Percentiles rank a stretch among this genome's conserved stretches.
Evolutionary conservation across 64 coral and sea anemone genomes (phyloP).

Genomic region (Platygyra sinensis): DNA sequence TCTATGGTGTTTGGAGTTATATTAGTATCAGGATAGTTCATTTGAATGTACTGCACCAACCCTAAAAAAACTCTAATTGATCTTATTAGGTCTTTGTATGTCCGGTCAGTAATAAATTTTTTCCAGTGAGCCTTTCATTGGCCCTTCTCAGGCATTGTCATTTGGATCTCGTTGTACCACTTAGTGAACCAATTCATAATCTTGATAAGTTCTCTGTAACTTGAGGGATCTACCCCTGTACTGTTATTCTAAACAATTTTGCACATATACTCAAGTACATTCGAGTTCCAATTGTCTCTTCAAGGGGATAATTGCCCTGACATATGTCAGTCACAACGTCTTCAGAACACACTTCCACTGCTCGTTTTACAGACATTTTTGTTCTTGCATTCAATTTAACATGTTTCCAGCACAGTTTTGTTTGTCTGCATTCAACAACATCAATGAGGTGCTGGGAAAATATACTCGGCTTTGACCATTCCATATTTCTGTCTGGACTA

Average conservation of each 20-base stretch:
- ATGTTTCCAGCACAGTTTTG: no score
- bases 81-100: conserved; percentile 20
- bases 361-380: conserved; percentile 47
- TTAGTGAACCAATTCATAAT: conserved; percentile 34
- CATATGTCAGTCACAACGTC: conserved; percentile 13
- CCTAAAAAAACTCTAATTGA: not conserved
- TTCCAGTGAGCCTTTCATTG: not conserved
- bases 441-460: no score
- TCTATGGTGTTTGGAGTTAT: conserved; percentile 42
- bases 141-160: conserved; percentile 13
- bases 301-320: not conserved
- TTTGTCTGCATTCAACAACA: no score
- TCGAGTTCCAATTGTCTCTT: no score
- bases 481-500: no score
- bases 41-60: conserved; percentile 36
- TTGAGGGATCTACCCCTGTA: conserved; percentile 20
- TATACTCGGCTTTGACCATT: no score
- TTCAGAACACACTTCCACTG: conserved; percentile 26
- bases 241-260: not conserved
- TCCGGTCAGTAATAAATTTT: conserved; percentile 30
- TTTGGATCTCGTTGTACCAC: conserved; percentile 1
- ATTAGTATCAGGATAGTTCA: not conserved
- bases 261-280: no score
- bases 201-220: conserved; percentile 1
- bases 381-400: conserved; percentile 28